phyloP scores from a whole-genome alignment of 2,888 invertebrate species.

The Sarcophaga subvicina region DNA sequence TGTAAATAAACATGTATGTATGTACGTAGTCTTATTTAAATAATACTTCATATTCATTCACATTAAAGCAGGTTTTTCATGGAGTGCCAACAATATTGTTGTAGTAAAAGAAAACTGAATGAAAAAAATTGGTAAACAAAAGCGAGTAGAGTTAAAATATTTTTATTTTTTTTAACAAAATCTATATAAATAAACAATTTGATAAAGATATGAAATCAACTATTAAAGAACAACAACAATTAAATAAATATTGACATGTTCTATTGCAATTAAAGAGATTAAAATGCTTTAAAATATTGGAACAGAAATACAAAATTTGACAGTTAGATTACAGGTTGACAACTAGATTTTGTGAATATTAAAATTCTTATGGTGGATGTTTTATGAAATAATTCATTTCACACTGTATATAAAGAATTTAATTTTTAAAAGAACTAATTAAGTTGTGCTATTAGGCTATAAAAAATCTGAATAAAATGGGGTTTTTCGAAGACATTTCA shows the following conservation, averaged over 20 bases:
- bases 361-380: no score
- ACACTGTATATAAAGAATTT: no score
- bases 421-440: no score
- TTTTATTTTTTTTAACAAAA: background rate
- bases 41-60: background rate
- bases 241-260: conserved; percentile 10
- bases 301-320: no score
- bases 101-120: conserved; percentile 34
- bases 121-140: conserved; percentile 21
- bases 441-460: no score
- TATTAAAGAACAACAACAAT: background rate
- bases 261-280: background rate
- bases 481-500: no score
- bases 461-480: no score
- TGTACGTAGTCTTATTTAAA: conserved; percentile 11
- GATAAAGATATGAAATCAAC: conserved; percentile 20
- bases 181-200: conserved; percentile 42
- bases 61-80: background rate
- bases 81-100: conserved; percentile 9
- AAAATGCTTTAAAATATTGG: no score
- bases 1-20: no score
- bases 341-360: no score
- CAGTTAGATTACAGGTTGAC: no score
- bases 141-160: background rate
- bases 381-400: no score